These are phyloP conservation scores for Xestia xanthographa DNA, from an alignment of 2,888 invertebrate genomes.

Conservation along the genomic window DNA sequence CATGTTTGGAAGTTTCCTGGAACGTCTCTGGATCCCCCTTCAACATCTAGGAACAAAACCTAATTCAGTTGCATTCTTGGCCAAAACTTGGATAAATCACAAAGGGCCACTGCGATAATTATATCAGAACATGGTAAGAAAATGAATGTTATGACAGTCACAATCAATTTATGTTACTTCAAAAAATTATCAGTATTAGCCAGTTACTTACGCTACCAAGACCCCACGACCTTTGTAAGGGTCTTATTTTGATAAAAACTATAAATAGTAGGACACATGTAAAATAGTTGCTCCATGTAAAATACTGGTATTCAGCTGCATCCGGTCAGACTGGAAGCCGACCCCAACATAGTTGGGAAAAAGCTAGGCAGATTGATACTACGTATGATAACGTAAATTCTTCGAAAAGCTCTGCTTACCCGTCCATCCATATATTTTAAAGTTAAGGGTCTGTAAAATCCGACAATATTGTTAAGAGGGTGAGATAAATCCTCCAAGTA, in stretches of 20 bases:
- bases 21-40: no score
- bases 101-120: neutral
- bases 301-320: no score
- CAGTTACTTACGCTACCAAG: neutral
- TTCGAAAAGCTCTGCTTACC: neutral
- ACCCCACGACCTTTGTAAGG: neutral
- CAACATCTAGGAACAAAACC: no score
- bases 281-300: no score
- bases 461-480: slow-evolving; percentile 2
- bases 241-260: neutral
- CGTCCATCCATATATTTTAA: neutral
- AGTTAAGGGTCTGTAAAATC: neutral
- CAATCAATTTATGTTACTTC: no score
- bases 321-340: no score
- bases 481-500: neutral
- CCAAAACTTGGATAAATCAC: no score
- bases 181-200: no score
- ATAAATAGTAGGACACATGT: no score
- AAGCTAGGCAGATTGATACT: no score
- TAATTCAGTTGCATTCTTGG: neutral
- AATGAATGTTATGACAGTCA: neutral
- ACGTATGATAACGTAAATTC: neutral
- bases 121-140: neutral
- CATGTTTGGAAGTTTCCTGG: neutral
- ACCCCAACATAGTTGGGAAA: no score